These are phyloP conservation scores for Phaenicophaeus curvirostris DNA, from an alignment of 2,797 vertebrate species.

Conservation along the genomic window DNA sequence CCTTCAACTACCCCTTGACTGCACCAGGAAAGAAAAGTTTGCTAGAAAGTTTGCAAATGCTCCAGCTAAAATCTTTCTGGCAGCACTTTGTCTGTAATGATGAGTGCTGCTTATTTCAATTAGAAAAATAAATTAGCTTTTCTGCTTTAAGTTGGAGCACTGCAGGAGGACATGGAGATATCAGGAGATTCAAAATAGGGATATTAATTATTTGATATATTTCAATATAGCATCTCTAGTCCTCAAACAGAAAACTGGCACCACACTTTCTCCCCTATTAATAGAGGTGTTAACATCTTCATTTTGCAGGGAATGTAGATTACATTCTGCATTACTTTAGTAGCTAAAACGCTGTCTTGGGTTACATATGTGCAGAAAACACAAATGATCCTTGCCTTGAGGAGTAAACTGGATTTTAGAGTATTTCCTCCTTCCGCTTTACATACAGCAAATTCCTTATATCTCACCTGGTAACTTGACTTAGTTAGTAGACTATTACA, in stretches of 20 bases:
- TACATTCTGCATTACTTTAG: background rate
- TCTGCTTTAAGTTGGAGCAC: background rate
- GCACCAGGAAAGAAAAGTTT: background rate
- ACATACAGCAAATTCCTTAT: background rate
- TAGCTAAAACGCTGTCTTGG: background rate
- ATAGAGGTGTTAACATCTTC: background rate
- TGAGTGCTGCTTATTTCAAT: background rate
- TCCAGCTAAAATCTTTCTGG: background rate
- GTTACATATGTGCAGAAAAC: background rate
- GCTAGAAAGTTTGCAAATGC: background rate
- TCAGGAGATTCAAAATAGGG: background rate
- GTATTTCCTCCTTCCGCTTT: background rate
- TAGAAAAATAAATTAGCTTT: background rate
- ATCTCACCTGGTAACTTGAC: background rate
- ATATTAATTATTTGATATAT: background rate
- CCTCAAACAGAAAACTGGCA: background rate
- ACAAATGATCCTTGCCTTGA: background rate
- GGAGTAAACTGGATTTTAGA: background rate
- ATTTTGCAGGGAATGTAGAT: background rate
- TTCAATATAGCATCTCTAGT: background rate
- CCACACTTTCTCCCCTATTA: background rate
- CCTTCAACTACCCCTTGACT: background rate
- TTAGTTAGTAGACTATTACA: background rate
- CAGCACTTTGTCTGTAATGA: background rate
- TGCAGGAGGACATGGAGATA: background rate